These are phyloP conservation scores for Hemicrepidius hirtus DNA, from an alignment of 2,888 invertebrate genomes.

Conservation along the genomic window DNA sequence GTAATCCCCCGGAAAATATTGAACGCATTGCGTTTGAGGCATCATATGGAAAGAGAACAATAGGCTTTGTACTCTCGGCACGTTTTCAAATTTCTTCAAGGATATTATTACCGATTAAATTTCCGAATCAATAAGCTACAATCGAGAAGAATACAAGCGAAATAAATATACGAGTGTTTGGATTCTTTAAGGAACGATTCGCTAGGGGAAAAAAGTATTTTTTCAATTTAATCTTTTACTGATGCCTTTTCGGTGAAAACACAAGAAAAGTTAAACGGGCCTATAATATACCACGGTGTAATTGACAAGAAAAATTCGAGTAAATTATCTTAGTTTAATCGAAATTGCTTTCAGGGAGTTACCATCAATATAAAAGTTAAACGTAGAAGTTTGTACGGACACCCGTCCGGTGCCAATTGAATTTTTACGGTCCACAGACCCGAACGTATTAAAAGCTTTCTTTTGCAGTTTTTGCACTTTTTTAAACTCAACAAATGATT, in stretches of 20 bases:
- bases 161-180: slow-evolving; percentile 44
- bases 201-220: slow-evolving; percentile 23
- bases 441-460: too few species aligned
- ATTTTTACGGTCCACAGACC: too few species aligned
- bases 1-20: slow-evolving; percentile 5
- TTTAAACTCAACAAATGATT: too few species aligned
- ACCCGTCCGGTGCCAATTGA: too few species aligned
- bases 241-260: slow-evolving; percentile 7
- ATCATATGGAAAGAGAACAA: slow-evolving; percentile 10
- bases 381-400: too few species aligned
- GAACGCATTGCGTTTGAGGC: slow-evolving; percentile 12
- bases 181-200: slow-evolving; percentile 32
- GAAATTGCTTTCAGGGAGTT: too few species aligned
- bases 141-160: slow-evolving; percentile 46
- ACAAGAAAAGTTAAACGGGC: neutral
- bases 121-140: slow-evolving; percentile 46
- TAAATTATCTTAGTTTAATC: too few species aligned
- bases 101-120: slow-evolving; percentile 52
- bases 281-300: neutral
- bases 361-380: too few species aligned
- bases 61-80: slow-evolving; percentile 26
- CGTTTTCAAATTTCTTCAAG: slow-evolving; percentile 49
- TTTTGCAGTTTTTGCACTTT: too few species aligned
- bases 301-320: too few species aligned
- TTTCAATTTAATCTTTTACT: slow-evolving; percentile 33